Evolutionary conservation across 2,113 vertebrate genomes (phyloP), one percentile per base, ranked within the genome.

Genomic region (Prietella phreatophila): DNA sequence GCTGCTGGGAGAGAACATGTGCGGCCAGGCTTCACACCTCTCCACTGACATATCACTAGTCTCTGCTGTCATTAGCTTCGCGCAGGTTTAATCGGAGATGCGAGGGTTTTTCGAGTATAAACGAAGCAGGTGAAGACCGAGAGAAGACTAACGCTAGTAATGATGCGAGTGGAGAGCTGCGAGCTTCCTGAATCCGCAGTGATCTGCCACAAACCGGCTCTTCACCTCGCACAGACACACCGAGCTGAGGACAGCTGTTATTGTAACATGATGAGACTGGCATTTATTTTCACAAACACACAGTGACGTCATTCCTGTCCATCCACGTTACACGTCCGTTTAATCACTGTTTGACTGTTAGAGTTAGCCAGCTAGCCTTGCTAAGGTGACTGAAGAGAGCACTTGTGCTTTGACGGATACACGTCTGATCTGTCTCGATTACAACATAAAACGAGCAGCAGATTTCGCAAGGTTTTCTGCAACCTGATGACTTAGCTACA

Each of bases 1-100:
- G 89, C 89, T 27, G 89, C 88, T 69, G 88, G 89, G 86, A 92
- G 83, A 4, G 88, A 91, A 93, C 94, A 95, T 93, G 94, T 94
- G 94, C 91, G 91, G 86, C 80, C 71, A 39, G 76, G 17, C 17
- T 36, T 33, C 17, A 36, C 8, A 11, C 4, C 5, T 25, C 50
- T 13, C 10, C 2, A 1, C 5, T 1, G n/a, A 15, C 33, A 22
- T 20, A 3, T 9, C 1, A 47, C 20, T 1, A 20, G 33, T 3
- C 50, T 10, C 13, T 7, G 76, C 39, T 30, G 2, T 10, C 22
- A 9, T 33, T 56, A 56, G 55, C 55, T 56, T 56, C 55, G 1
- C 9, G 60, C 55, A 30, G 56, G 19, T 58, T 36, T 20, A 39
- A 39, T 36, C 20, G 20, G 55, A 14, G 19, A 53, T 17, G 1